Percentiles rank a stretch among this genome's conserved stretches.
phyloP scores from a whole-genome alignment of 2,888 invertebrate genomes.

The Zygaena filipendulae region DNA sequence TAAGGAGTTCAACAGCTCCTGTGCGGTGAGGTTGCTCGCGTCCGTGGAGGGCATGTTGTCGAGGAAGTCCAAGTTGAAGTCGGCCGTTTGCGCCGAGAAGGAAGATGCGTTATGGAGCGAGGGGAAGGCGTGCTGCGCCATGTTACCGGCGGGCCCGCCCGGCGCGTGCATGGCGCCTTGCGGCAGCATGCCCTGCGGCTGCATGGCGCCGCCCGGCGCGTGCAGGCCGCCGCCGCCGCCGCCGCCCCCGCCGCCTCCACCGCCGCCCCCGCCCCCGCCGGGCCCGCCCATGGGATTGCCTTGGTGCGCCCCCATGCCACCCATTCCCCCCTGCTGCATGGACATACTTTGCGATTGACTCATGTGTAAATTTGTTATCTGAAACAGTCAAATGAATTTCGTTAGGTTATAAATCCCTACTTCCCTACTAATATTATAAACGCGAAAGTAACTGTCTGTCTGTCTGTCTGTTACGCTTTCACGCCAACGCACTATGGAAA shows the following conservation, averaged over 20 bases:
- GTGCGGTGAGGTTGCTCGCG: constrained; percentile 80
- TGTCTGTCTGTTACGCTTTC: too few species aligned
- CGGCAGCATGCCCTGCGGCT: constrained; percentile 24
- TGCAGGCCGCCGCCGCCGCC: constrained; percentile 25
- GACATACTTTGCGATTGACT: constrained; percentile 75
- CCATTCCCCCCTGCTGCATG: constrained; percentile 44
- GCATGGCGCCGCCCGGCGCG: constrained; percentile 16
- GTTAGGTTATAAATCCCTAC: background rate
- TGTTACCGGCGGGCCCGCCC: constrained; percentile 16
- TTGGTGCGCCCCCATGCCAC: constrained; percentile 33
- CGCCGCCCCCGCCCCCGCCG: constrained; percentile 27
- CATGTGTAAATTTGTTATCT: constrained; percentile 77
- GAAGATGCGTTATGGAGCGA: constrained; percentile 47
- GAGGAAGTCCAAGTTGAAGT: constrained; percentile 87
- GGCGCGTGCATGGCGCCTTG: constrained; percentile 17
- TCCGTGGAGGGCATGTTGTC: constrained; percentile 84
- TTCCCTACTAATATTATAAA: too few species aligned
- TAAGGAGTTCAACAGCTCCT: constrained; percentile 85
- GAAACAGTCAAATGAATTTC: too few species aligned
- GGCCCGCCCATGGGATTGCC: constrained; percentile 29
- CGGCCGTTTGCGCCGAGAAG: constrained; percentile 63
- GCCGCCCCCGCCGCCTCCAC: constrained; percentile 28
- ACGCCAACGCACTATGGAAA: too few species aligned
- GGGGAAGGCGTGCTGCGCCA: constrained; percentile 30
- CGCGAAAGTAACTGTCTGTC: too few species aligned